Evolutionary conservation across 2,888 invertebrate species (phyloP), one percentile per base, ranked within the genome.

Genomic region (Drosophila birchii): DNA sequence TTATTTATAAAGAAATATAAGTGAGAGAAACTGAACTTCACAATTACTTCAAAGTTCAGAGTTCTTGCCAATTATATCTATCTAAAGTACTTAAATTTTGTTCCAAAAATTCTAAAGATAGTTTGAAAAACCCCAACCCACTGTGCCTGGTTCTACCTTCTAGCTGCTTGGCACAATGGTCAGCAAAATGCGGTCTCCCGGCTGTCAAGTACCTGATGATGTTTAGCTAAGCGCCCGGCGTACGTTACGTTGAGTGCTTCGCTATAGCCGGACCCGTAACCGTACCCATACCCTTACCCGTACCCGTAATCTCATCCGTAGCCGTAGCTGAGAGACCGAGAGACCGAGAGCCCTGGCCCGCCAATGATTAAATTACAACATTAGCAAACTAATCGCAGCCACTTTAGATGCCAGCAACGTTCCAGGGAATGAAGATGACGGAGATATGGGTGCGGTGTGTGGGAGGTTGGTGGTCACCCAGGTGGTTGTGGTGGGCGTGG

Each of bases 381-480:
- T 86, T 88, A 86, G 86, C 88, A 86, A 86, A 86, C 88, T 86
- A 86, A 86, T 86, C 88, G 84, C 78, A 86, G 74, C 81, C 88
- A 86, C 88, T 86, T 86, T 88, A 84, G 85, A 86, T 86, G 86
- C 86, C 73, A 73, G 62, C 73, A 78, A 74, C 84, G 86, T 88
- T 70, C 36, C 64, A 29, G 62, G 51, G 39, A 34, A 39, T 23
- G 34, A 32, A 41, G n/a, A 38, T 38, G 59, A 51, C n/a, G 38
- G 38, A 26, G 54, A 29, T 38, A 20, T 51, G 58, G 39, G 39
- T 29, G 34, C 18, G 43, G 44, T 9, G 44, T 43, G 23, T 39
- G 54, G 54, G 34, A 23, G 53, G 14, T 1, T 7, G 26, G 14
- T 29, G 44, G 23, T 41, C 51, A 53, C 51, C 51, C 51, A 45